Conservation (phyloP, 2,888 invertebrate species). For the Geophilus truncorum region DNA sequence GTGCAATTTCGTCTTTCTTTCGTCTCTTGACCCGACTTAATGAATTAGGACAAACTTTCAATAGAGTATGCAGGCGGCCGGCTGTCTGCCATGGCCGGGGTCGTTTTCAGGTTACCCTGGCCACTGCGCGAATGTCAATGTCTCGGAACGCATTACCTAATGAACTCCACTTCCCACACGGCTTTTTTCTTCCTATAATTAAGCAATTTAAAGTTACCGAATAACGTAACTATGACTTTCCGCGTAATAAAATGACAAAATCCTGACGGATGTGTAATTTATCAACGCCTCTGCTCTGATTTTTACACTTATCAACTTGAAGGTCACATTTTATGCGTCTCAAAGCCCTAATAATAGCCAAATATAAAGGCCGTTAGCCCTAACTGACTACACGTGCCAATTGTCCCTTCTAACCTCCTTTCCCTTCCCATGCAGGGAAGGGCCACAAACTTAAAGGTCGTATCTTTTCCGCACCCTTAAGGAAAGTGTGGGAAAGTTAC, state of each 20-base stretch:
- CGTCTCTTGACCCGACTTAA: background rate
- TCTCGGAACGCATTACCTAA: background rate
- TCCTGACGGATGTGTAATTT: too few relatives aligned
- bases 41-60: slow-evolving; percentile 14
- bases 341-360: background rate
- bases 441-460: background rate
- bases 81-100: slow-evolving; percentile 14
- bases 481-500: background rate
- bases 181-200: background rate
- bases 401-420: background rate
- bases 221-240: too few relatives aligned
- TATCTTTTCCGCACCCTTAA: background rate
- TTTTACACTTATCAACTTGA: background rate
- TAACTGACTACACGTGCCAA: background rate
- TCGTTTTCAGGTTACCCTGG: background rate
- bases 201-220: background rate
- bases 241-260: too few relatives aligned
- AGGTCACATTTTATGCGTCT: background rate
- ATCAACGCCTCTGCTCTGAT: too few relatives aligned
- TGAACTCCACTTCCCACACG: background rate
- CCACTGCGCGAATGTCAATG: background rate
- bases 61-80: slow-evolving; percentile 9
- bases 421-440: background rate
- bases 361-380: slow-evolving; percentile 1
- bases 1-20: background rate